These are phyloP conservation scores for Patagioenas fasciata DNA, from an alignment of 2,113 vertebrate genomes.

Conservation along the genomic window DNA sequence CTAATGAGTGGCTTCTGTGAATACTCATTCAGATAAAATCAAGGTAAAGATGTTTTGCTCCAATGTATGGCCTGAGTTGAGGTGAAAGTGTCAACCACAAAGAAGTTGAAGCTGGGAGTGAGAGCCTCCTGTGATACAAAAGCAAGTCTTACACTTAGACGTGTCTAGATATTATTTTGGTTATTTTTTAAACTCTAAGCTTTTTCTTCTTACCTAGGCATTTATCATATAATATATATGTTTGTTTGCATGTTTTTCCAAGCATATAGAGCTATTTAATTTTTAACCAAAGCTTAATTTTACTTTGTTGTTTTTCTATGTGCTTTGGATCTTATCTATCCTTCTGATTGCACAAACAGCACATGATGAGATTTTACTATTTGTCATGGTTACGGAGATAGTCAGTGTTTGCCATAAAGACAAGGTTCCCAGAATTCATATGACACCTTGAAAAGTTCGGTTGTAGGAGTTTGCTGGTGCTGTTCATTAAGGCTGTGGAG, in stretches of 20 bases:
- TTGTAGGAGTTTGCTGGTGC: background rate
- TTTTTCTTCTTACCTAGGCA: background rate
- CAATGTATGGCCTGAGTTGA: rapidly evolving
- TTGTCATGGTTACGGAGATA: background rate
- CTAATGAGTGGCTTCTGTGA: background rate
- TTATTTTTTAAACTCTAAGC: background rate
- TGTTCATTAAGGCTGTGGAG: background rate
- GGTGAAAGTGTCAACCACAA: background rate
- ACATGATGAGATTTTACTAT: background rate
- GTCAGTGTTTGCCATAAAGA: background rate
- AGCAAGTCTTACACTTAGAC: background rate
- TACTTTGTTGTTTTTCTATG: background rate
- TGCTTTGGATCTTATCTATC: background rate
- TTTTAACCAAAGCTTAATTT: slow-evolving; percentile 51
- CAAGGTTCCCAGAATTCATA: background rate
- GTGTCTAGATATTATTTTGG: background rate
- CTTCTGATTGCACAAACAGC: background rate
- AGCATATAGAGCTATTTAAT: background rate
- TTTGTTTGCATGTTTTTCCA: background rate
- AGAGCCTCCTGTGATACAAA: background rate
- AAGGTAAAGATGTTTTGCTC: background rate
- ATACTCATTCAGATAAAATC: background rate
- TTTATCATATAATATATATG: background rate
- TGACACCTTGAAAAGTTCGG: background rate
- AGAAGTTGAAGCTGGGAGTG: background rate